Conservation (phyloP, 1,140 invertebrate species). For the Panagrolaimus sp. region DNA sequence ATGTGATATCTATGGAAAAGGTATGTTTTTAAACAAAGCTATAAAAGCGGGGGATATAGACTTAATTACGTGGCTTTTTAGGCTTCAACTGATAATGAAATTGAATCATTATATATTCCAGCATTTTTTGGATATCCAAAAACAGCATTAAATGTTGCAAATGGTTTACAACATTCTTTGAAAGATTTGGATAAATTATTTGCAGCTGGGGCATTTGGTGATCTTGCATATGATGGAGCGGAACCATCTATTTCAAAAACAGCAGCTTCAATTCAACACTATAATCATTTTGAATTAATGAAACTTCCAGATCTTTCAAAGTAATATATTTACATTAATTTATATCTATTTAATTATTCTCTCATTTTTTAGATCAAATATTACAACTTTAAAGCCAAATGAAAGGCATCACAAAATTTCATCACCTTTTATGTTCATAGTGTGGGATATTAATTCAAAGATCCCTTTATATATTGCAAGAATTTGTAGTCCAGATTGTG, state of each 20-base stretch:
- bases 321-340: not conserved
- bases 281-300: slow-evolving; percentile 7
- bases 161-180: not conserved
- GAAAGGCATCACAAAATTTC: not conserved
- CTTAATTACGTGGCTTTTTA: not conserved
- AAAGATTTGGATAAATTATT: not conserved
- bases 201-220: not conserved
- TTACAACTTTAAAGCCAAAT: not conserved
- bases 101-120: not conserved
- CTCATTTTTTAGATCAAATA: not conserved
- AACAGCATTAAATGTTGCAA: not conserved
- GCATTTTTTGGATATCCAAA: not conserved
- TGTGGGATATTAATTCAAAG: not conserved
- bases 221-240: not conserved
- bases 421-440: not conserved
- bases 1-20: not conserved
- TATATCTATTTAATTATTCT: not conserved
- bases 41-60: too few relatives aligned
- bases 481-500: not conserved
- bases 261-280: not conserved
- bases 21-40: not conserved
- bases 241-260: not conserved
- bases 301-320: not conserved
- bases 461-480: not conserved
- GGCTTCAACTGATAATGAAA: not conserved